Base-by-base conservation (phyloP, 2,888 invertebrate species). In the Himalopsyche kuldschensis region DNA sequence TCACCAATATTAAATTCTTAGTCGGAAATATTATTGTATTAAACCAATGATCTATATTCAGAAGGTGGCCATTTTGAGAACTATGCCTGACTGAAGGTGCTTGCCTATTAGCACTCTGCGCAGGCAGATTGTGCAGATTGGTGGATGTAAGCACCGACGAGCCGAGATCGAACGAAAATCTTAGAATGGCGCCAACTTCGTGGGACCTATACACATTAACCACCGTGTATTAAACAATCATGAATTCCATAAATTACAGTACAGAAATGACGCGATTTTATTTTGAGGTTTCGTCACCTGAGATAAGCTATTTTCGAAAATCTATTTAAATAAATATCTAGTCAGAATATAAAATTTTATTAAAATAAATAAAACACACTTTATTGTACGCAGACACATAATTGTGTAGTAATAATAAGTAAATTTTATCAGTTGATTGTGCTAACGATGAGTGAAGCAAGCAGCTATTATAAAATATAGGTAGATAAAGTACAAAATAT, bases 51-150 rank as follows among this genome's bases (percentile, higher is more conserved):
- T 55, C 55, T 55, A 55, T 55, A 55, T 55, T 55, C 55, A 55
- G 55, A 5, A 55, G 20, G 20, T 20, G 55, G 6, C n/a, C 24
- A 24, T 20, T 55, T 55, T 55, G 20, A 55, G 24, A 55, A 55
- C 55, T 55, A 10, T 55, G 55, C 24, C 6, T 6, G 55, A 20
- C 55, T 20, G 10, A 55, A 55, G 55, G 55, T 55, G 55, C 55
- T 79, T 32, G 79, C 79, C 79, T 63, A 63, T 79, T 79, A 79
- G 79, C 55, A 79, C 79, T 48, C 79, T 20, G n/a, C 20, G 8
- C 20, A 20, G 79, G 55, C 30, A 79, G 79, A 79, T 79, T 20
- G 76, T 15, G 35, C 63, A 27, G 79, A 79, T 79, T 79, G 31
- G 17, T 4, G 8, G 32, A 31, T n/a, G n/a, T 8, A 35, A 11